Evolutionary conservation across 2,113 vertebrate species (phyloP).

Genomic region (Megaleporinus macrocephalus): DNA sequence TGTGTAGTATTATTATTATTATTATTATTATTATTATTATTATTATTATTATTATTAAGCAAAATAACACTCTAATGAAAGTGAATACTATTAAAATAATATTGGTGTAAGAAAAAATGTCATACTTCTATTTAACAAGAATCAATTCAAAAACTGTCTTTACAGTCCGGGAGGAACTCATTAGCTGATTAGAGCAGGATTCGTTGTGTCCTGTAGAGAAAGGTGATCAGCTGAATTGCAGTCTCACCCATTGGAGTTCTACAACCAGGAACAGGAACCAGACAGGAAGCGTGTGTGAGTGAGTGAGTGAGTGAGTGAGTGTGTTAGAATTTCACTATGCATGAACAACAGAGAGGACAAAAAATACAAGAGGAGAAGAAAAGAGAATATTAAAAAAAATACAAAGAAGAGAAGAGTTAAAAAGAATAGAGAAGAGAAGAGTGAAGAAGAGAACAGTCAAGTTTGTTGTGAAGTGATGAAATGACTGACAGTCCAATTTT

Average conservation of each 20-base stretch:
- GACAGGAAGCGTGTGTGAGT: conserved; percentile 15
- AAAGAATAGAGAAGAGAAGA: too few relatives aligned
- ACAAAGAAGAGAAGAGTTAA: not conserved
- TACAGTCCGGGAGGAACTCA: not conserved
- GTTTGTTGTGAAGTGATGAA: too few relatives aligned
- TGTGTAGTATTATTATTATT: too few relatives aligned
- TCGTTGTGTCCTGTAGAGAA: conserved; percentile 30
- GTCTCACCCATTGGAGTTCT: conserved; percentile 4
- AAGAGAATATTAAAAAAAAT: not conserved
- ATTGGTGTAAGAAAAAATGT: not conserved
- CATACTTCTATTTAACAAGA: not conserved
- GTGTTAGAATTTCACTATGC: conserved; percentile 6
- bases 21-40: too few relatives aligned
- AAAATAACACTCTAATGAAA: too few relatives aligned
- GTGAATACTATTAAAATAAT: too few relatives aligned
- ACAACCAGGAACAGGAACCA: conserved; percentile 38
- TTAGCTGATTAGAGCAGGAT: not conserved
- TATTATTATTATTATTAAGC: too few relatives aligned
- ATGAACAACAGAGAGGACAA: not conserved
- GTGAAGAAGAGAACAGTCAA: too few relatives aligned
- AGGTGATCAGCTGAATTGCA: conserved; percentile 26
- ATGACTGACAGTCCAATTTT: too few relatives aligned
- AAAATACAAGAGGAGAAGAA: not conserved
- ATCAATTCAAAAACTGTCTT: not conserved
- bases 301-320: not conserved